Base-by-base conservation (phyloP, 37 sponge, comb jelly and placozoan genomes). In the Aphrocallistes beatrix region DNA sequence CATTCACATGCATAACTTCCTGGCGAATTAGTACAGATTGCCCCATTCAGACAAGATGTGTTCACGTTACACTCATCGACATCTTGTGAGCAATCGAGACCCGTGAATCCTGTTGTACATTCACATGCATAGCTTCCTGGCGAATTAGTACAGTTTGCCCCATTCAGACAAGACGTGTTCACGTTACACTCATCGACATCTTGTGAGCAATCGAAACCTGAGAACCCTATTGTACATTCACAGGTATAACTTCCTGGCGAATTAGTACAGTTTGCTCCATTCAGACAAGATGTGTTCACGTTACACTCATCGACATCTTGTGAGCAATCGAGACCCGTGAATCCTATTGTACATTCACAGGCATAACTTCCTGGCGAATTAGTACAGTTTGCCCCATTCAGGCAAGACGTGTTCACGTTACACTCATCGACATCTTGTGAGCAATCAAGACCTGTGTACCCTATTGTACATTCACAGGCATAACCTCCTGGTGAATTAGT, bases 201-300 rank as follows among this genome's bases (percentile, higher is more conserved):
- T 89, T 19, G 23, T 47, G 39, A 28, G 36, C 88, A 87, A 37
- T 50, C 1, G 16, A 21, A 0, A 36, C 88, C 88, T 16, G 84
- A 85, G 37, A 83, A 92, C 21, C 90, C 88, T n/a, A 83, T 49
- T 1, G 36, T 17, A 51, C 92, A 91, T 37, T 17, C 49, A 85
- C 85, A 85, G 36, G 21, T 19, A 81, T 47, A 85, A 30, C 75
- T 83, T n/a, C 37, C 45, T 38, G 39, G 25, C 40, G 36, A 37
- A 81, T 88, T 86, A 25, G n/a, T 39, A 38, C 89, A 88, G 38
- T 0, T n/a, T 6, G 82, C 84, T 38, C 85, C 89, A n/a, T 89
- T 89, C 86, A 38, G 51, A 86, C 89, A 89, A 34, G 89, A 86
- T n/a, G n/a, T n/a, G 49, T 47, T 16, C 32, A 86, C 51, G 37